Percentiles rank a stretch among this genome's conserved stretches.
Evolutionary conservation across 2,797 vertebrate species (phyloP).

Genomic region (Myioborus miniatus): DNA sequence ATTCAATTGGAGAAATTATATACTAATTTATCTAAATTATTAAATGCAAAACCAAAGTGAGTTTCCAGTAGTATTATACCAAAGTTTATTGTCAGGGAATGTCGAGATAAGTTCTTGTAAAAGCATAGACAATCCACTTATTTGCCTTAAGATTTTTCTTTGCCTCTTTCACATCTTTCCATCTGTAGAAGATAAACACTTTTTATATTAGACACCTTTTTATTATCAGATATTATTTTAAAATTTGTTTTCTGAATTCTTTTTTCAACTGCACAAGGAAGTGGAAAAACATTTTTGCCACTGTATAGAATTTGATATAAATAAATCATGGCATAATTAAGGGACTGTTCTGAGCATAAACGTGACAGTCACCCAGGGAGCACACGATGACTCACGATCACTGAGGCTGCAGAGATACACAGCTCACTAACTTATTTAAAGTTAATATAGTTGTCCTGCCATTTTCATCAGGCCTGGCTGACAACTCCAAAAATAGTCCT

Average conservation of each 20-base stretch:
- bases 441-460: slow-evolving; percentile 28
- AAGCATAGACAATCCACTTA: background rate
- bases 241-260: background rate
- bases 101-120: background rate
- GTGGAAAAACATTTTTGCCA: background rate
- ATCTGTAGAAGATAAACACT: background rate
- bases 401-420: slow-evolving; percentile 10
- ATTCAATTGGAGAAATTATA: background rate
- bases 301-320: slow-evolving; percentile 49
- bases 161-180: background rate
- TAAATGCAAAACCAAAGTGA: background rate
- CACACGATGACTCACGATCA: background rate
- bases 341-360: slow-evolving; percentile 24
- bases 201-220: background rate
- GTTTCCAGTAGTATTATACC: background rate
- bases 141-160: background rate
- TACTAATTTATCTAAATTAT: background rate
- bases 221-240: background rate
- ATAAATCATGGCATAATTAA: slow-evolving; percentile 26
- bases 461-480: slow-evolving; percentile 49
- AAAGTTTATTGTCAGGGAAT: background rate
- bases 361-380: slow-evolving; percentile 34
- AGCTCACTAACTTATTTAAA: slow-evolving; percentile 21
- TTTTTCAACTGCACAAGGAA: background rate
- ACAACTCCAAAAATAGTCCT: slow-evolving; percentile 20